Conservation (phyloP, 2,113 vertebrate species). For the Ceuthmochares aereus region DNA sequence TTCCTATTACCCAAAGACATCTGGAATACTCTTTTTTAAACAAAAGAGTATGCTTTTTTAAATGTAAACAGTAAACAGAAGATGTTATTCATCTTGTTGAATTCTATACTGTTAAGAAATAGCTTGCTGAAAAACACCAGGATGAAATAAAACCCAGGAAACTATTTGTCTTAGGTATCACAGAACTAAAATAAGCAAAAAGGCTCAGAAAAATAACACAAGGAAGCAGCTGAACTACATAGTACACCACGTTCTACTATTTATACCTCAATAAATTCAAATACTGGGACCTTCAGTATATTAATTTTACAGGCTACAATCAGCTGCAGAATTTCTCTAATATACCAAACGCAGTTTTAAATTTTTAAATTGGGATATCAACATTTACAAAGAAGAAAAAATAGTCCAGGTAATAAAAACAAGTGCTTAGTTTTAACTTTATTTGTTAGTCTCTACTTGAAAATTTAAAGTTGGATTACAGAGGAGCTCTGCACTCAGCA, state of each 20-base stretch:
- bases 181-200: conserved; percentile 13
- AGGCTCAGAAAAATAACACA: background rate
- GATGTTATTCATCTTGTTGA: conserved; percentile 10
- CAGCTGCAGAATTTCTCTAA: conserved; percentile 3
- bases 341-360: background rate
- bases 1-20: conserved; percentile 17
- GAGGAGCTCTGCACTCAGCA: background rate
- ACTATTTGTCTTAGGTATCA: background rate
- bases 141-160: background rate
- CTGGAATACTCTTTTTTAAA: conserved; percentile 1
- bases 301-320: conserved; percentile 14
- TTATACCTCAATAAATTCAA: conserved; percentile 37
- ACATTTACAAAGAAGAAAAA: background rate
- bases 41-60: conserved; percentile 6
- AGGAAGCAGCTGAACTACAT: background rate
- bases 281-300: background rate
- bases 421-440: background rate
- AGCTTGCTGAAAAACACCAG: conserved; percentile 8
- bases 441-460: background rate
- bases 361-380: background rate
- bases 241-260: background rate
- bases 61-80: conserved; percentile 36
- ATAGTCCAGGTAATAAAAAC: background rate
- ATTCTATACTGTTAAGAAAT: background rate
- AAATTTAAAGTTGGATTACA: background rate